A percentile compares a stretch with the other conserved stretches of the same genome.
phyloP scores from a whole-genome alignment of 2,888 invertebrate species.

The Dicranocentrus wangi region DNA sequence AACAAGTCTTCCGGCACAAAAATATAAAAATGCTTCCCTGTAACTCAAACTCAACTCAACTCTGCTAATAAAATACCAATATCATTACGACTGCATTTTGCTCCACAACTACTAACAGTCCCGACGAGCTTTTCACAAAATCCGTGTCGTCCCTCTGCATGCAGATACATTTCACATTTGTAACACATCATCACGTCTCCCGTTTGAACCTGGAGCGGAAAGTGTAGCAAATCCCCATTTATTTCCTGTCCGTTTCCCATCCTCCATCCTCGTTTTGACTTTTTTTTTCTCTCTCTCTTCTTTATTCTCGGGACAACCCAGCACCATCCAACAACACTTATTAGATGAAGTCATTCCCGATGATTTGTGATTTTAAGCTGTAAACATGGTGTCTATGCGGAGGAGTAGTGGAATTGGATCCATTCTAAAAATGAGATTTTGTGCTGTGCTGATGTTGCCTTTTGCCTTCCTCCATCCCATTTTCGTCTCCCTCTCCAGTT shows the following conservation, averaged over 20 bases:
- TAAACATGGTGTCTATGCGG: constrained; percentile 6
- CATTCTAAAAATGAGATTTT: constrained; percentile 35
- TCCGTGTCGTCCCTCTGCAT: background rate
- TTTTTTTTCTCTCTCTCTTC: background rate
- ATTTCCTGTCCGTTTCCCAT: constrained; percentile 1
- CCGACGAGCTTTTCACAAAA: background rate
- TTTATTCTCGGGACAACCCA: too few relatives aligned
- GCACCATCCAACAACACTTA: background rate
- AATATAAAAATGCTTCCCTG: background rate
- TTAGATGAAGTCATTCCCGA: constrained; percentile 48
- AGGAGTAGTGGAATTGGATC: constrained; percentile 19
- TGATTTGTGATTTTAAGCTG: constrained; percentile 56
- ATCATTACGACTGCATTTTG: background rate
- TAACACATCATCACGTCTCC: constrained; percentile 41
- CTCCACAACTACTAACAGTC: too few relatives aligned
- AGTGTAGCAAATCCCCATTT: constrained; percentile 50
- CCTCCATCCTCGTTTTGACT: constrained; percentile 6
- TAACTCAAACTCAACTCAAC: background rate
- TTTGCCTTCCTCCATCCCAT: background rate
- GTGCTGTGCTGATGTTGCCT: background rate
- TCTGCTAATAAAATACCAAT: constrained; percentile 12
- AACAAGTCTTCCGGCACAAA: constrained; percentile 56
- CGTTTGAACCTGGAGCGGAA: constrained; percentile 36
- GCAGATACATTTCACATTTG: constrained; percentile 46
- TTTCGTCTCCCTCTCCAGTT: background rate